These are phyloP conservation scores for Oscarella lobularis DNA, from an alignment of 37 sponge, comb jelly and placozoan genomes.

Conservation along the genomic window DNA sequence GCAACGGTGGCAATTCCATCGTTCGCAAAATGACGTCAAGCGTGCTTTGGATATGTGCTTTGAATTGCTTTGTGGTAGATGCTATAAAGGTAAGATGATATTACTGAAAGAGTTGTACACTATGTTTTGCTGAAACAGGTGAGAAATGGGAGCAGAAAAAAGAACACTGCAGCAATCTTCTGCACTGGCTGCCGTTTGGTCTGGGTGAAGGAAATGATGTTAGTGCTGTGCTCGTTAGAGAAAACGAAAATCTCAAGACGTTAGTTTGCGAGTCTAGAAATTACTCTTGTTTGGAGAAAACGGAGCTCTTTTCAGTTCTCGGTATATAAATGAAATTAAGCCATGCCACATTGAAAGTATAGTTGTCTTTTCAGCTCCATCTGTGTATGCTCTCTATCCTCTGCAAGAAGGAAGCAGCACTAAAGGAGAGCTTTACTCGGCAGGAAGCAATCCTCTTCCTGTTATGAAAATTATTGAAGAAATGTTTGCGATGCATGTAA, in stretches of 20 bases:
- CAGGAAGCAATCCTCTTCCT: background rate
- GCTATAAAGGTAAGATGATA: background rate
- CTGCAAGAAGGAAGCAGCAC: background rate
- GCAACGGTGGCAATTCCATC: background rate
- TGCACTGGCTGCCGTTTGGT: background rate
- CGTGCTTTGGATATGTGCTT: background rate
- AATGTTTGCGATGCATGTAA: background rate
- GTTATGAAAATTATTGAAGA: background rate
- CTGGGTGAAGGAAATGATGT: background rate
- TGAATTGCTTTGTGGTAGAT: background rate
- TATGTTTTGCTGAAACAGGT: background rate
- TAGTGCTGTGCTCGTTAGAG: background rate
- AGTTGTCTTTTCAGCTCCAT: background rate
- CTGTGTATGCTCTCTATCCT: background rate
- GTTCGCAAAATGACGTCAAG: background rate
- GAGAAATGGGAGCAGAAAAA: background rate
- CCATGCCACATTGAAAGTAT: no score
- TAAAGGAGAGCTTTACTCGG: background rate
- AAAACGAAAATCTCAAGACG: background rate
- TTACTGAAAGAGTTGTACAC: background rate
- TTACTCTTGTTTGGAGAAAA: background rate
- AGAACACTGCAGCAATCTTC: background rate
- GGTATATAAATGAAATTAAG: no score
- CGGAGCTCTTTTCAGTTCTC: background rate
- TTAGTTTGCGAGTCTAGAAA: background rate